Percentiles rank a stretch among this genome's conserved stretches.
These are phyloP conservation scores for Drosophila ironensis DNA, from an alignment of 1,140 invertebrate genomes.

Conservation along the genomic window DNA sequence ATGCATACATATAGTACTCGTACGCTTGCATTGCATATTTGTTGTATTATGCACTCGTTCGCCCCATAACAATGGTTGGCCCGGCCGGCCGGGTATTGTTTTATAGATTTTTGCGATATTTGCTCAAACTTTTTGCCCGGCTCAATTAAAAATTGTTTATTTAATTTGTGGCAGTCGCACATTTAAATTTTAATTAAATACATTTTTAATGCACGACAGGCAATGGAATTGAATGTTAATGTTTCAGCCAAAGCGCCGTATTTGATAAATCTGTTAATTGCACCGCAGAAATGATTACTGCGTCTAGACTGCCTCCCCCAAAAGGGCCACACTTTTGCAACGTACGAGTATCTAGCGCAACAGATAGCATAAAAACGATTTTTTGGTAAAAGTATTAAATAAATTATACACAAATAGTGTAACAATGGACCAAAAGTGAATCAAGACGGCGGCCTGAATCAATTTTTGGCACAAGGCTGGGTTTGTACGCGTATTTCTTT, in stretches of 20 bases:
- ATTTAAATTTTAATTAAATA: constrained; percentile 77
- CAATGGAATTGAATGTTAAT: constrained; percentile 52
- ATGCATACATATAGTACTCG: constrained; percentile 29
- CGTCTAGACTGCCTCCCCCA: constrained; percentile 38
- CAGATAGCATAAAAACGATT: too few relatives aligned
- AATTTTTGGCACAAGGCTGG: too few relatives aligned
- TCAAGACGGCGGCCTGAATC: too few relatives aligned
- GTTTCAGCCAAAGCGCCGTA: constrained; percentile 11
- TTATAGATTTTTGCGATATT: constrained; percentile 49
- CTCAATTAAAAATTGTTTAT: constrained; percentile 79
- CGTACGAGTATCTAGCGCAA: too few relatives aligned
- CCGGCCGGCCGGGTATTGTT: constrained; percentile 8
- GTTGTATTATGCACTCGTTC: constrained; percentile 15
- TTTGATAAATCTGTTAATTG: constrained; percentile 50
- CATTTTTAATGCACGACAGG: constrained; percentile 55
- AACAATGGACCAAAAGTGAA: too few relatives aligned
- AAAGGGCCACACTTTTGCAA: too few relatives aligned
- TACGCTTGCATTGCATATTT: constrained; percentile 22
- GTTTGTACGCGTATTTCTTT: too few relatives aligned
- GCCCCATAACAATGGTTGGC: neutral
- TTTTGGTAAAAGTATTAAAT: too few relatives aligned
- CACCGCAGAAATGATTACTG: constrained; percentile 13
- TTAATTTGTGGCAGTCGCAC: constrained; percentile 71
- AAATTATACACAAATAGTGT: too few relatives aligned
- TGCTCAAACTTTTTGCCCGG: constrained; percentile 67